Base-by-base conservation (phyloP, 2,888 invertebrate genomes). In the Ophion obscuratus region DNA sequence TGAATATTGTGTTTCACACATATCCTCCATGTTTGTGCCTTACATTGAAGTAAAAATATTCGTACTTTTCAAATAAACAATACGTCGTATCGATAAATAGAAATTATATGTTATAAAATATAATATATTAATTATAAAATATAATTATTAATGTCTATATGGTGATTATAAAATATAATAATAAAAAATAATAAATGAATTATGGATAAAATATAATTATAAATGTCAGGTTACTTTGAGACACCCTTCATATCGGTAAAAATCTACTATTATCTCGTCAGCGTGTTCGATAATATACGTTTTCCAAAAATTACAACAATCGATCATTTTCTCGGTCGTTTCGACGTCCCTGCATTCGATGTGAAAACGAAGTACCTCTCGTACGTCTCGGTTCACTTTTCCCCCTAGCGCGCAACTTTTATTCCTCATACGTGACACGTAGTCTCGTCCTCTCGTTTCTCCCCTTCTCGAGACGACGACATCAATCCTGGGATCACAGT, bases 401-500 rank as follows among this genome's bases (percentile, higher is more conserved):
- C 61, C 9, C 11, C 27, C 14, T 17, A 47, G 27, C 31, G 1
- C n/a, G 11, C 24, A 66, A 31, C 59, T 59, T 76, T n/a, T 20
- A 57, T 68, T 71, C 24, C 53, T 20, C 3, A 40, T n/a, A 59
- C 2, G 68, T 7, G 27, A 53, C 27, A 31, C 11, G 31, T 14
- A 6, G 40, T 61, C 24, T 68, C 61, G 17, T 47, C 61, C 27
- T 40, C 67, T 11, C 14, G 47, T 24, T 14, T 47, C 47, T 31
- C 62, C 70, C 31, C 24, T 14, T 61, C 27, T n/a, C 67, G 47
- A 68, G 78, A 66, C 80, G n/a, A 62, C 79, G 76, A 66, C 84
- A 80, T 84, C 76, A 84, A 84, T 84, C 71, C 59, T 70, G 57
- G 78, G 80, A 80, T 79, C 80, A 64, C 70, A 17, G 71, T 47